A percentile compares a stretch with the other conserved stretches of the same genome.
Conservation (phyloP, 2,797 vertebrate genomes). For the Tolypeutes matacus region DNA sequence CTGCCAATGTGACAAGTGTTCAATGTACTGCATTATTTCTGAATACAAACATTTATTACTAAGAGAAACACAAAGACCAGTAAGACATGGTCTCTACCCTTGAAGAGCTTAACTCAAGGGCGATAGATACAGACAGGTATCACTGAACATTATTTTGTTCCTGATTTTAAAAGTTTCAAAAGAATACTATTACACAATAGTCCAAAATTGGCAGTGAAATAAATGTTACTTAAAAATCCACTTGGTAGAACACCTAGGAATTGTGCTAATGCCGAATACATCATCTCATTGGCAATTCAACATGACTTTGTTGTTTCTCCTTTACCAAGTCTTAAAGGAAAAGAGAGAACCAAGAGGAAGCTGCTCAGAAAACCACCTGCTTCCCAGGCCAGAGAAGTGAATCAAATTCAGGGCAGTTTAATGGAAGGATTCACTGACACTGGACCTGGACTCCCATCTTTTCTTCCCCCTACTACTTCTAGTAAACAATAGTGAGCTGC, state of each 20-base stretch:
- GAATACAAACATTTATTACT: slow-evolving; percentile 17
- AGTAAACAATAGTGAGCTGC: not conserved
- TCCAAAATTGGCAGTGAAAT: not conserved
- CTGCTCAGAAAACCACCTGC: not conserved
- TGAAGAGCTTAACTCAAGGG: slow-evolving; percentile 33
- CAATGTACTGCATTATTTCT: not conserved
- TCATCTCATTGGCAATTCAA: not conserved
- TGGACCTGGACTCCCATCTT: not conserved
- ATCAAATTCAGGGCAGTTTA: not conserved
- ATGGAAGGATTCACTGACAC: not conserved
- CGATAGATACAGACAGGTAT: slow-evolving; percentile 6
- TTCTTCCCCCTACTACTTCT: slow-evolving; percentile 32
- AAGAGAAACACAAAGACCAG: slow-evolving; percentile 26
- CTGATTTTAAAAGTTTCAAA: slow-evolving; percentile 29
- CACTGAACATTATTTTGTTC: slow-evolving; percentile 2
- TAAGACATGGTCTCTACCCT: not conserved
- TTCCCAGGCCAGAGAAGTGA: not conserved
- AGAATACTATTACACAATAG: not conserved
- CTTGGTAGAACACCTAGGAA: slow-evolving; percentile 44
- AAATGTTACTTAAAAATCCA: slow-evolving; percentile 7
- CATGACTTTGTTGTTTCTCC: not conserved
- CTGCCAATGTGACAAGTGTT: not conserved
- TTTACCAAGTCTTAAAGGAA: slow-evolving; percentile 10
- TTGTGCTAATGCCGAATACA: slow-evolving; percentile 46
- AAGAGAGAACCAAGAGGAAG: not conserved